Evolutionary conservation across 1,140 invertebrate species (phyloP), one percentile per base, ranked within the genome.

Genomic region (Trichonephila inaurata): DNA sequence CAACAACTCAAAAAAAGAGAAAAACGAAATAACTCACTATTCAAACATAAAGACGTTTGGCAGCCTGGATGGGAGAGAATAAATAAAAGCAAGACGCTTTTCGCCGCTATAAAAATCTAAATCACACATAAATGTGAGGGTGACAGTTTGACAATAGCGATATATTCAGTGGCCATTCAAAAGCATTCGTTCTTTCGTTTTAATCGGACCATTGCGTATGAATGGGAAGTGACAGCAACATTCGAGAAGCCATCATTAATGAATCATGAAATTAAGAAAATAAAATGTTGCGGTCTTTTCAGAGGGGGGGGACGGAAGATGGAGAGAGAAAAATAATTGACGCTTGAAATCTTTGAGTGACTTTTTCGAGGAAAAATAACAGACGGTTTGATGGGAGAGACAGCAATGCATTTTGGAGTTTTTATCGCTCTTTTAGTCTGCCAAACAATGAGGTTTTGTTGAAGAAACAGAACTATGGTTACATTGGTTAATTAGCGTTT

Each of bases 51-150:
- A 64, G 90, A 91, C 69, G 90, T 91, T 64, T 91, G 77, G 60
- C 81, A 82, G 33, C n/a, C 14, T 24, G 0, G 72, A 40, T 18
- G 72, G 60, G 28, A 28, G 21, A 81, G 28, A 51, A 77, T 10
- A 83, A 83, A 91, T 18, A 91, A 91, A 91, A 81, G n/a, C 61
- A 33, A 21, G 81, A 21, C 33, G 24, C 69, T 16, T 77, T 77
- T 77, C 69, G 44, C n/a, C 82, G 82, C 82, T 51, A 69, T 69
- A 81, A 90, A 90, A 82, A 83, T 91, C 90, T 64, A 91, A 83
- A 91, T 77, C 72, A 64, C 77, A 77, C 81, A 83, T 83, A 91
- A 91, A 91, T 91, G 90, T 83, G 90, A 91, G 72, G 81, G 90
- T 91, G 90, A 91, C 90, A 91, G 77, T 83, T 91, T 91, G 72